Evolutionary conservation across 2,113 vertebrate genomes (phyloP), one percentile per base, ranked within the genome.

Genomic region (Axis porcinus): DNA sequence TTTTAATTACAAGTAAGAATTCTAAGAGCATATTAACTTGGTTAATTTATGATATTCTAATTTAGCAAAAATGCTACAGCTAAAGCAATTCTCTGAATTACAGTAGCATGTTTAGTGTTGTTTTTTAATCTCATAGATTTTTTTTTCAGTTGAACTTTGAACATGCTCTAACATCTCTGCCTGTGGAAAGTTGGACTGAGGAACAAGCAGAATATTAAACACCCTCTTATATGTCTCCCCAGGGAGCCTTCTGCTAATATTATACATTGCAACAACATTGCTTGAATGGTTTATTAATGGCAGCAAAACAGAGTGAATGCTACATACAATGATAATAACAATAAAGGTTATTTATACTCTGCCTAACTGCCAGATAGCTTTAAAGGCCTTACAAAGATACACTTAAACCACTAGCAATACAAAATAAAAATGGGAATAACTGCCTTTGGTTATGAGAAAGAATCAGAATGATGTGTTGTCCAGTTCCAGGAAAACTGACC

Each of bases 201-300:
- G 92, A 98, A 90, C 97, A 98, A 96, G 97, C 97, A 98, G 98
- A 99, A 99, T 99, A 98, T 99, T 99, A 98, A 99, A 98, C 96
- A 98, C 91, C 88, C 74, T 1, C 79, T 97, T 98, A 93, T 98
- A 98, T 97, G 98, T 78, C 96, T 98, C 99, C 98, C 98, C 88
- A 54, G 98, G 98, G 99, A 98, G 89, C 67, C 92, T 95, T 97
- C 96, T 98, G 98, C 98, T 98, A 98, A 98, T 98, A 98, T 98
- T 98, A 98, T 98, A 99, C 98, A 98, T 98, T 98, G 95, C 98
- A 97, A 97, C 98, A 98, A 97, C 99, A 98, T 98, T 99, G 98
- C 98, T 98, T 97, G 98, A 98, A 99, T 99, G 98, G 98, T 98
- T 99, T 99, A 99, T 98, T 99, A 99, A 99, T 99, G 98, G 95